A percentile compares a stretch with the other conserved stretches of the same genome.
These are phyloP conservation scores for Danaus melanippus DNA, from an alignment of 1,140 invertebrate species.

Conservation along the genomic window DNA sequence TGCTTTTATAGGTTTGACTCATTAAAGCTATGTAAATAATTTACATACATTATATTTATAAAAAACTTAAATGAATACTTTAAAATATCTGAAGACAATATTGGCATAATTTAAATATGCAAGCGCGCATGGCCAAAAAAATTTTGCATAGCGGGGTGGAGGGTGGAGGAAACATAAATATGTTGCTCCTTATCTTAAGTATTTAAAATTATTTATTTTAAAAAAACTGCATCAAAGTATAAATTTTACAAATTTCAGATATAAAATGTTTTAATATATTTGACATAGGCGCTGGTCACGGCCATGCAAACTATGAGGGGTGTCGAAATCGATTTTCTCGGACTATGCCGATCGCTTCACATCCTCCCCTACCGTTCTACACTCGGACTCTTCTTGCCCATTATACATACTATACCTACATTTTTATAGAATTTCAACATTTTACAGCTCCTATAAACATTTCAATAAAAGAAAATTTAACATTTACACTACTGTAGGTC, in stretches of 20 bases:
- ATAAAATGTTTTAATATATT: neutral
- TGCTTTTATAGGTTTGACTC: no score
- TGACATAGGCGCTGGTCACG: constrained; percentile 14
- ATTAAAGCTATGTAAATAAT: no score
- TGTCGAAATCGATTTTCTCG: constrained; percentile 63
- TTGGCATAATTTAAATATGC: constrained; percentile 20
- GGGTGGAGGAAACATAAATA: constrained; percentile 9
- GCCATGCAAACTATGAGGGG: constrained; percentile 68
- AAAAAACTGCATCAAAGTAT: neutral
- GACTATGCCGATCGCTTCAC: constrained; percentile 60
- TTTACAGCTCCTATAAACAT: constrained; percentile 4
- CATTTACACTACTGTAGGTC: no score
- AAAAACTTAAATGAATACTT: no score
- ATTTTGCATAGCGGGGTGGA: constrained; percentile 44
- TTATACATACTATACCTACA: constrained; percentile 24
- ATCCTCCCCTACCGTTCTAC: constrained; percentile 51
- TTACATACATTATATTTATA: no score
- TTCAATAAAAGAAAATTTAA: no score
- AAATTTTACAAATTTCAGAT: constrained; percentile 6
- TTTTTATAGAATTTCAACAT: constrained; percentile 21
- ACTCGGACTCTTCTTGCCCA: constrained; percentile 40
- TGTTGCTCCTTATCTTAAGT: constrained; percentile 27
- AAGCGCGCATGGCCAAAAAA: constrained; percentile 34
- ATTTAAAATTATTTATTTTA: constrained; percentile 19
- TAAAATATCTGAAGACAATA: no score